Conservation (phyloP, 2,113 vertebrate species). For the Cacatua alba region DNA sequence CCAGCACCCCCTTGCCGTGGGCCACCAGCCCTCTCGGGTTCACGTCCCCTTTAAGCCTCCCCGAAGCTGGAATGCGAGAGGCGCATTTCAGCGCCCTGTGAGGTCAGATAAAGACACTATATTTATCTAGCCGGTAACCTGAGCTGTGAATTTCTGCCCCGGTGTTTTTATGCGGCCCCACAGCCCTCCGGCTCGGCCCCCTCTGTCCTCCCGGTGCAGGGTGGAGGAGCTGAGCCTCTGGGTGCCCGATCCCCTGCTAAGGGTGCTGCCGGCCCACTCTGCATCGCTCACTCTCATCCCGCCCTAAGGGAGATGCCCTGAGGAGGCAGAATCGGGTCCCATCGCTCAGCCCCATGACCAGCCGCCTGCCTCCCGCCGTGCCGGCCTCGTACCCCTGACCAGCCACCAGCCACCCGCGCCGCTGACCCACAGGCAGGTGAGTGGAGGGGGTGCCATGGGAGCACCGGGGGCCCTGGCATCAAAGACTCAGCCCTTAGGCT, state of each 20-base stretch:
- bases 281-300: fast-evolving
- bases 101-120: conserved; percentile 84
- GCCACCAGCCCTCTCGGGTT: not conserved
- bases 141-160: conserved; percentile 72
- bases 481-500: not conserved
- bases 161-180: conserved; percentile 3
- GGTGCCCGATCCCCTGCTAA: not conserved
- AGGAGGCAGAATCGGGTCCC: not conserved
- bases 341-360: fast-evolving
- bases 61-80: conserved; percentile 69
- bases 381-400: not conserved
- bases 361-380: fast-evolving
- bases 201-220: not conserved
- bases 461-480: not conserved
- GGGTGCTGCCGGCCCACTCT: not conserved
- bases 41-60: conserved; percentile 76
- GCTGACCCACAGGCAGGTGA: not conserved
- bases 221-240: not conserved
- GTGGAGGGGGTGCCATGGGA: not conserved
- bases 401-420: not conserved
- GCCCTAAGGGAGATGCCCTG: not conserved
- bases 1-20: not conserved
- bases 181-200: conserved; percentile 31
- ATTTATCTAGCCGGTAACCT: conserved; percentile 78
- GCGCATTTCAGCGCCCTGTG: conserved; percentile 62